Percentiles rank a stretch among this genome's conserved stretches.
phyloP scores from a whole-genome alignment of 2,113 vertebrate species.

The Lepidothrix coronata region DNA sequence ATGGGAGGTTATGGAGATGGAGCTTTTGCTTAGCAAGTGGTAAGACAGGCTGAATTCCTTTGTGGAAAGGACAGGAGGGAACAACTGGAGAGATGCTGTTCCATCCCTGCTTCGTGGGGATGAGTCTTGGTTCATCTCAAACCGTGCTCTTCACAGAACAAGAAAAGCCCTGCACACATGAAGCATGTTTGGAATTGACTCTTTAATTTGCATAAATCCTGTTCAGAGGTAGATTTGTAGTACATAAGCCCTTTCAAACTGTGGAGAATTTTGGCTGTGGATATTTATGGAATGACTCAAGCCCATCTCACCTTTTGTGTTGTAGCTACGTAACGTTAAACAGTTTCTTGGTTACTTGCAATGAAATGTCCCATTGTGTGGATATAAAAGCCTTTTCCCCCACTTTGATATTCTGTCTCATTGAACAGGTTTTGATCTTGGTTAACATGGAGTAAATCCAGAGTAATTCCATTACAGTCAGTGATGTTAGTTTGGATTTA shows the following conservation, averaged over 20 bases:
- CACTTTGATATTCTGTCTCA: background rate
- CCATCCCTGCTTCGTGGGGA: accelerated
- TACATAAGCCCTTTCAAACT: background rate
- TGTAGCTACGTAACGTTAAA: background rate
- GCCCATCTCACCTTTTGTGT: background rate
- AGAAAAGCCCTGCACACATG: background rate
- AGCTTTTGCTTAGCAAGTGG: background rate
- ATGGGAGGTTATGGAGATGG: background rate
- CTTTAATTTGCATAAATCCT: background rate
- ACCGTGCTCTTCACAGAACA: background rate
- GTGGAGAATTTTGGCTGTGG: background rate
- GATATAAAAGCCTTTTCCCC: background rate
- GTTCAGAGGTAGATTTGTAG: background rate
- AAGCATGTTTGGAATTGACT: background rate
- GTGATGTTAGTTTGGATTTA: constrained; percentile 44
- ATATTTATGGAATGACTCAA: background rate
- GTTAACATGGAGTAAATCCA: constrained; percentile 26
- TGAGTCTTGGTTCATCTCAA: background rate
- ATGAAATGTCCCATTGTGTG: background rate
- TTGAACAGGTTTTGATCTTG: background rate
- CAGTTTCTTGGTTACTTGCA: background rate
- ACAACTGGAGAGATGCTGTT: background rate
- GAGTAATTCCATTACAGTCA: background rate
- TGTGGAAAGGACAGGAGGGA: background rate
- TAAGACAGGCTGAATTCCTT: background rate